Conservation (phyloP, 2,113 vertebrate genomes). For the Ivindomyrus marchei region DNA sequence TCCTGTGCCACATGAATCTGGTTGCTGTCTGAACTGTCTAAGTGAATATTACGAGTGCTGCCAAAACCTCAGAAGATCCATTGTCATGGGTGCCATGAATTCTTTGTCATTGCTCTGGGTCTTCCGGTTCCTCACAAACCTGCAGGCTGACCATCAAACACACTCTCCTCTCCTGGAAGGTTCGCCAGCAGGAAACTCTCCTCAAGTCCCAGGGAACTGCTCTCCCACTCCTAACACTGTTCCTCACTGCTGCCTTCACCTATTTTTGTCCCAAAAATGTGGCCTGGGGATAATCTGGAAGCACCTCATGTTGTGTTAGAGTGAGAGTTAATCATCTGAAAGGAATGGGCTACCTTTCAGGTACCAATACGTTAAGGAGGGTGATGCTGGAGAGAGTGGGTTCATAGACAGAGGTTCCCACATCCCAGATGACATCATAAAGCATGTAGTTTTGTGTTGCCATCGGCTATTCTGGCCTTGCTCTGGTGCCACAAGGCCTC, state of each 20-base stretch:
- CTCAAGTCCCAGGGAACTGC: background rate
- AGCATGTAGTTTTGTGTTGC: background rate
- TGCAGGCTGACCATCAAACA: background rate
- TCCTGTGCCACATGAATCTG: background rate
- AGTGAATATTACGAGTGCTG: background rate
- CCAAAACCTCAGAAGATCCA: background rate
- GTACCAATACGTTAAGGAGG: background rate
- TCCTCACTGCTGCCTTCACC: background rate
- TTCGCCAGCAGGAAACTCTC: background rate
- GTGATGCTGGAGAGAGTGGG: background rate
- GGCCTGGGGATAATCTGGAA: background rate
- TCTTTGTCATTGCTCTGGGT: background rate
- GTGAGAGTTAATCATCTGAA: background rate
- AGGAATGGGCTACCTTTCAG: background rate
- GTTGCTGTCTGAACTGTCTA: background rate
- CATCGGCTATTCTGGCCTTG: background rate
- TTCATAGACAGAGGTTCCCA: background rate
- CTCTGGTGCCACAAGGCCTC: background rate
- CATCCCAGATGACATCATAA: background rate
- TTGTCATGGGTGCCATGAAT: background rate
- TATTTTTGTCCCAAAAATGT: background rate
- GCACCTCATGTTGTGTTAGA: background rate
- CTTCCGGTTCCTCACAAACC: background rate
- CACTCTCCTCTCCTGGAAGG: background rate
- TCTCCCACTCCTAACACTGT: background rate